These are phyloP conservation scores for Pseudoips prasinana DNA, from an alignment of 2,888 invertebrate species.

Conservation along the genomic window DNA sequence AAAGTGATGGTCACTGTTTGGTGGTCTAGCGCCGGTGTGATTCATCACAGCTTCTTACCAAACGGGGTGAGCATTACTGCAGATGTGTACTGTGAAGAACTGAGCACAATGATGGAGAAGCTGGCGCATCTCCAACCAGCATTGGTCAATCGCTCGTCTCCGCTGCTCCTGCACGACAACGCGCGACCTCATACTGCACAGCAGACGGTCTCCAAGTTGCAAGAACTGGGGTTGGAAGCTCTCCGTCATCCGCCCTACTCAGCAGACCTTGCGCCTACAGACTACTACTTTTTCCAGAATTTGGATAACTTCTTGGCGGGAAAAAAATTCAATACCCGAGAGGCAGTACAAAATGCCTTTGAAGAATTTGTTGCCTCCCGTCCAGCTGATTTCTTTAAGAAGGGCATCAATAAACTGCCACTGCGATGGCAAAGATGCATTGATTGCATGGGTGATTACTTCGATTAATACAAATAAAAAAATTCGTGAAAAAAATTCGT, in stretches of 20 bases:
- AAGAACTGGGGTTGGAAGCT: slow-evolving; percentile 5
- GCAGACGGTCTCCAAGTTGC: slow-evolving; percentile 9
- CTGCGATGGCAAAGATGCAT: too few species aligned
- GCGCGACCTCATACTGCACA: slow-evolving; percentile 12
- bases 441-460: too few species aligned
- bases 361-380: too few species aligned
- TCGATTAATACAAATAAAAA: too few species aligned
- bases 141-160: slow-evolving; percentile 14
- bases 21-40: slow-evolving; percentile 19
- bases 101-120: slow-evolving; percentile 22
- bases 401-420: too few species aligned
- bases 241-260: slow-evolving; percentile 6
- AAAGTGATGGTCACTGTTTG: slow-evolving; percentile 14
- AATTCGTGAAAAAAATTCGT: too few species aligned
- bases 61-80: slow-evolving; percentile 19
- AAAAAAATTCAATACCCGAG: slow-evolving; percentile 6
- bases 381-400: too few species aligned
- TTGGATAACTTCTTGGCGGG: slow-evolving; percentile 15
- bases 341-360: too few species aligned
- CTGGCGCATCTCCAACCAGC: slow-evolving; percentile 13
- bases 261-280: slow-evolving; percentile 9
- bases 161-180: slow-evolving; percentile 6
- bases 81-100: slow-evolving; percentile 24
- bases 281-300: slow-evolving; percentile 10
- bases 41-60: slow-evolving; percentile 30